Percentiles rank a stretch among this genome's conserved stretches.
These are phyloP conservation scores for Drosophila lowei DNA, from an alignment of 1,140 invertebrate species.

Conservation along the genomic window DNA sequence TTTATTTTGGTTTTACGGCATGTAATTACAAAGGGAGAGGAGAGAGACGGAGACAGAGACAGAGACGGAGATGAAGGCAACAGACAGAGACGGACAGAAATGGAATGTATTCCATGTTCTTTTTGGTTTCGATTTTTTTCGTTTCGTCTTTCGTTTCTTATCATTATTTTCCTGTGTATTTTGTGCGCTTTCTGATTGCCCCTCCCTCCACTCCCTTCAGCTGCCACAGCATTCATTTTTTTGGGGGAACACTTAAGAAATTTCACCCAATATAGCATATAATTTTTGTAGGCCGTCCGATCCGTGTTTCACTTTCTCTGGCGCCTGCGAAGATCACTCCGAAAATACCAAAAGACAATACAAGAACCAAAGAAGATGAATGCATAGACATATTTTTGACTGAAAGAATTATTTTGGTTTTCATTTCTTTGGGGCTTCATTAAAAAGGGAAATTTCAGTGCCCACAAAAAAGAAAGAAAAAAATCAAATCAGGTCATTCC, in stretches of 20 bases:
- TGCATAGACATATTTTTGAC: conserved; percentile 34
- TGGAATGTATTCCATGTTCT: conserved; percentile 59
- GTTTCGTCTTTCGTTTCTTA: conserved; percentile 50
- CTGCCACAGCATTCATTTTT: conserved; percentile 8
- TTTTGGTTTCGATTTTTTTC: conserved; percentile 11
- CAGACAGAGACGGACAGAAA: conserved; percentile 8
- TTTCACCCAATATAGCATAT: conserved; percentile 76
- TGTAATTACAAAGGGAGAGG: conserved; percentile 61
- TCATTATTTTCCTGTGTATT: conserved; percentile 58
- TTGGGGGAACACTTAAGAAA: conserved; percentile 60
- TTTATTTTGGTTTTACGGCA: conserved; percentile 72
- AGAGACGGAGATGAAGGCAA: conserved; percentile 20
- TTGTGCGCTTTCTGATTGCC: conserved; percentile 56
- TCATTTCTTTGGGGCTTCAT: conserved; percentile 47
- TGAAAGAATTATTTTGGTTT: conserved; percentile 40
- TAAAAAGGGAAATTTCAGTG: conserved; percentile 56
- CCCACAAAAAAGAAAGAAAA: conserved; percentile 37
- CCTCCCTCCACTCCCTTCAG: background rate
- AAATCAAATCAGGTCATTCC: conserved; percentile 35
- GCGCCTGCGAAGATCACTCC: conserved; percentile 47
- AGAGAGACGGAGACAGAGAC: conserved; percentile 17
- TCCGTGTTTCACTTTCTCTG: conserved; percentile 78
- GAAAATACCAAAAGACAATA: background rate
- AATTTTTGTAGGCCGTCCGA: conserved; percentile 68
- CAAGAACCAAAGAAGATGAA: conserved; percentile 45